Evolutionary conservation across 2,888 invertebrate genomes (phyloP).

Genomic region (Carpatolechia fugitivella): DNA sequence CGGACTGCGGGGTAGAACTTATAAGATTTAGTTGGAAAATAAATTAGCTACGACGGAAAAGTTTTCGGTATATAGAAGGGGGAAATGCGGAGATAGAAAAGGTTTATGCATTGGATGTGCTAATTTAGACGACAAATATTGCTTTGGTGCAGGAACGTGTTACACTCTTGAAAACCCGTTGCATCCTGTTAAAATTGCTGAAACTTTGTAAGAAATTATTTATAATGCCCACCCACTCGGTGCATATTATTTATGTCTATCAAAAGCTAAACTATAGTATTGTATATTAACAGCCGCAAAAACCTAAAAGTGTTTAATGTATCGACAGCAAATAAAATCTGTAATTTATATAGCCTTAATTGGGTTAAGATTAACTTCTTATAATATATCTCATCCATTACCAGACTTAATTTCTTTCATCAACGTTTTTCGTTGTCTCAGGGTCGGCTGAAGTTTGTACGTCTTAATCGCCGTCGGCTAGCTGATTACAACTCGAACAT

Average conservation of each 20-base stretch:
- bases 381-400: slow-evolving; percentile 9
- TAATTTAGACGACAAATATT: not conserved
- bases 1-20: slow-evolving; percentile 64
- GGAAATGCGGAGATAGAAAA: slow-evolving; percentile 16
- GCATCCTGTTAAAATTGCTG: too few species aligned
- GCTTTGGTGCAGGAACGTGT: too few species aligned
- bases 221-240: too few species aligned
- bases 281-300: too few species aligned
- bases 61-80: slow-evolving; percentile 67
- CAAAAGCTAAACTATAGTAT: too few species aligned
- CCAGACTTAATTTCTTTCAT: slow-evolving; percentile 31
- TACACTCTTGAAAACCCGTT: too few species aligned
- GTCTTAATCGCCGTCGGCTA: slow-evolving; percentile 66
- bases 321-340: too few species aligned
- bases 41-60: slow-evolving; percentile 74
- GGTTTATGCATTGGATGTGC: not conserved
- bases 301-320: too few species aligned
- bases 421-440: slow-evolving; percentile 46
- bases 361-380: too few species aligned
- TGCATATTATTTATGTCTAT: too few species aligned
- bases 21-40: slow-evolving; percentile 75
- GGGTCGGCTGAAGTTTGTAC: slow-evolving; percentile 58
- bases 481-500: slow-evolving; percentile 63
- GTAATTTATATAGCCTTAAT: too few species aligned
- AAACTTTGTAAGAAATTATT: too few species aligned